Evolutionary conservation across 1,140 invertebrate species (phyloP), one percentile per base, ranked within the genome.

Genomic region (Charaxes varanes): DNA sequence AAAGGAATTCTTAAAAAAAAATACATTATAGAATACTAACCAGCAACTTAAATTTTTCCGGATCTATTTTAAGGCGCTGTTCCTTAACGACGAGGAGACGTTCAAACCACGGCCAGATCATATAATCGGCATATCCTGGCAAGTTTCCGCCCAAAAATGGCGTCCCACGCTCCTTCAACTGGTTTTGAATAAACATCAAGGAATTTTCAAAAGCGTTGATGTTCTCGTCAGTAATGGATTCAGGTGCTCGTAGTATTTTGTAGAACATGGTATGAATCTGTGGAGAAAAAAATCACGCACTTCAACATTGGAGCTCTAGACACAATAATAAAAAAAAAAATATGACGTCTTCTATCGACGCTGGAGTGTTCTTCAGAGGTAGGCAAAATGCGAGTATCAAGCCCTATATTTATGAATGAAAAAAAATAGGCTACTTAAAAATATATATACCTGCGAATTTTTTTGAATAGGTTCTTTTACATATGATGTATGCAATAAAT

Each of bases 71-170:
- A 2, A 46, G 12, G 7, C 32, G 53, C 0, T 41, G 23, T 8
- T 64, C 47, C 10, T 50, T 40, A 24, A 87, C 52, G 33, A 86
- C 84, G 0, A 88, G 67, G 3, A 77, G 13, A 49, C 92, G 87
- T 70, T 96, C 94, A 53, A 92, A 91, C 92, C 92, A 95, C 1
- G 94, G 94, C 94, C 94, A 96, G 40, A 95, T 92, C 93, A 95
- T 94, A 38, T 93, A 92, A 69, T 96, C 94, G n/a, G 92, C 85
- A 87, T 93, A 93, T n/a, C 92, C 92, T 3, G 93, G 92, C 40
- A 87, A 78, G 5, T 73, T 59, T 23, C 93, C 92, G 47, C 86
- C 87, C 59, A 93, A 90, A 59, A 90, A 95, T n/a, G 79, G 83
- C 2, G 88, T 90, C 23, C 85, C 86, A 38, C 92, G 86, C 16